A percentile compares a stretch with the other conserved stretches of the same genome.
These are phyloP conservation scores for Sebastolobus altivelis DNA, from an alignment of 2,797 vertebrate genomes.

Conservation along the genomic window DNA sequence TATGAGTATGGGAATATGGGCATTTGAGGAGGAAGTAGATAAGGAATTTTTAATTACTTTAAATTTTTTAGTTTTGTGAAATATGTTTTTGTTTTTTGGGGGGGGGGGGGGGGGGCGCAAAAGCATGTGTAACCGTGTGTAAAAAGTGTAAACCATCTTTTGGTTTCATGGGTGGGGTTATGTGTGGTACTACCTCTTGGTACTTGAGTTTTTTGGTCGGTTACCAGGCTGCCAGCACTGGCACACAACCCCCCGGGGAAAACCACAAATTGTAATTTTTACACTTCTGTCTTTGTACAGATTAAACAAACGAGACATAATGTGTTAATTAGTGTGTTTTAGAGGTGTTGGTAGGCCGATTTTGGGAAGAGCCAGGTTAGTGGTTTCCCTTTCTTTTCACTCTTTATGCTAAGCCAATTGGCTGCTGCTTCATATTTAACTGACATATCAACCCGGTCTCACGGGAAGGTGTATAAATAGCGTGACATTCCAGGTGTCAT, in stretches of 20 bases:
- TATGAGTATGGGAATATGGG: not conserved
- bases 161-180: not conserved
- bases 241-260: not conserved
- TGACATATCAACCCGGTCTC: not conserved
- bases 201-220: not conserved
- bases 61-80: not conserved
- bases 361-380: not conserved
- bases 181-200: not conserved
- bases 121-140: too few relatives aligned
- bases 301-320: too few relatives aligned
- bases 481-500: too few relatives aligned
- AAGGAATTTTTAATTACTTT: not conserved
- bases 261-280: constrained; percentile 4
- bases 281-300: not conserved
- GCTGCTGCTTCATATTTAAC: not conserved
- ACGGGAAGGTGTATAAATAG: too few relatives aligned
- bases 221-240: not conserved
- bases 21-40: not conserved
- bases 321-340: too few relatives aligned
- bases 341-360: not conserved
- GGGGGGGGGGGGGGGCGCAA: too few relatives aligned
- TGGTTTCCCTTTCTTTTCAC: not conserved
- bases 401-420: not conserved
- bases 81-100: not conserved
- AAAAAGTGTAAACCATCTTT: not conserved